Evolutionary conservation across 1,140 invertebrate genomes (phyloP).

Genomic region (Drosophila lacertosa): DNA sequence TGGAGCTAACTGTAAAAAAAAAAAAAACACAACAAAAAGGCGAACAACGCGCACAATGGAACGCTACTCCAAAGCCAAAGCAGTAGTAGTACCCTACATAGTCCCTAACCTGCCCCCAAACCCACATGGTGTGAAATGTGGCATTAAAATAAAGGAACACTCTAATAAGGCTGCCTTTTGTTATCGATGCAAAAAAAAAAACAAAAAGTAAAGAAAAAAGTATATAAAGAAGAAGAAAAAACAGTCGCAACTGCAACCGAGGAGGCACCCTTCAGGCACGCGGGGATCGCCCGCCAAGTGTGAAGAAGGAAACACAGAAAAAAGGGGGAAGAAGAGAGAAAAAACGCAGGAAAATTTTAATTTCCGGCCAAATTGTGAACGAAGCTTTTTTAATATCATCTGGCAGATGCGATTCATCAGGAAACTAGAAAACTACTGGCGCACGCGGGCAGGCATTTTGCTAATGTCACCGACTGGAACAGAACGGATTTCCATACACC

Average conservation of each 20-base stretch:
- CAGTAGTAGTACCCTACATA: neutral
- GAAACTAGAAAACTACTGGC: neutral
- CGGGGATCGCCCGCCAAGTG: neutral
- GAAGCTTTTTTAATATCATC: slow-evolving; percentile 45
- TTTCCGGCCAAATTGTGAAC: slow-evolving; percentile 60
- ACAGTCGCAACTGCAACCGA: slow-evolving; percentile 13
- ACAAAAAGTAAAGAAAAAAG: neutral
- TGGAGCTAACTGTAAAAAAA: neutral
- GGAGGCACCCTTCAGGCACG: slow-evolving; percentile 6
- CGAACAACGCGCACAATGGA: slow-evolving; percentile 32
- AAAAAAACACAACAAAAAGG: slow-evolving; percentile 27
- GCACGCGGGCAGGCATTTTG: neutral
- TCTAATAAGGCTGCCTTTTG: slow-evolving; percentile 75
- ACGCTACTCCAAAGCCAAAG: slow-evolving; percentile 4
- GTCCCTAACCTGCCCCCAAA: neutral
- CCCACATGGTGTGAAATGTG: slow-evolving; percentile 50
- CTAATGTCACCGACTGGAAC: slow-evolving; percentile 1
- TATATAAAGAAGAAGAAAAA: slow-evolving; percentile 1
- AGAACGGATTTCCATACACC: slow-evolving; percentile 27
- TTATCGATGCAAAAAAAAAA: slow-evolving; percentile 56
- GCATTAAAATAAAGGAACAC: slow-evolving; percentile 77
- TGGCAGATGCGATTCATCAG: slow-evolving; percentile 31
- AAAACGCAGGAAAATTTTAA: slow-evolving; percentile 40
- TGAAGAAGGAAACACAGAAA: neutral
- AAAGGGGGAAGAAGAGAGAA: slow-evolving; percentile 3